Percentiles rank a stretch among this genome's conserved stretches.
phyloP scores from a whole-genome alignment of 2,797 vertebrate genomes.

The Simalia tracyae region DNA sequence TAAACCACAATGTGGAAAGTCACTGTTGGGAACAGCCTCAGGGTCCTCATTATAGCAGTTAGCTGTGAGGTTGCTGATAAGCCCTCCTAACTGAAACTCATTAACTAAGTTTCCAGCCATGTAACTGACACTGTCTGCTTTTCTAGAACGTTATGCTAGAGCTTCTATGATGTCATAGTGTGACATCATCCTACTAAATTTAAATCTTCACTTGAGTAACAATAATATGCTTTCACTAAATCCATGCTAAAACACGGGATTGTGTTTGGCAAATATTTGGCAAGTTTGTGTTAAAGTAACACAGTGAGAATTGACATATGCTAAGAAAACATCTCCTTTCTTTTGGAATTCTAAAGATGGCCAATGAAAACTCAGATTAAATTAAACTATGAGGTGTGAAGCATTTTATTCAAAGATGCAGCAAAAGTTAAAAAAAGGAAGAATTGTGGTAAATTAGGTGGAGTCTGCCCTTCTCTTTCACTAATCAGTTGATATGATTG shows the following conservation, averaged over 20 bases:
- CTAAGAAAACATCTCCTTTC: neutral
- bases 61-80: neutral
- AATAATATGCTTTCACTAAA: neutral
- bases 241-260: slow-evolving; percentile 8
- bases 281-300: neutral
- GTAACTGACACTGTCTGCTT: neutral
- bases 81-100: neutral
- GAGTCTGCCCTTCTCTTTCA: too few species aligned
- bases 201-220: neutral
- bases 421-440: neutral
- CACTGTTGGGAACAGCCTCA: slow-evolving; percentile 19
- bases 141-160: slow-evolving; percentile 31
- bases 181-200: slow-evolving; percentile 18
- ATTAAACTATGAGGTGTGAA: neutral
- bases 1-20: neutral
- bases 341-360: neutral
- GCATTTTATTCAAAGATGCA: neutral
- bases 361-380: neutral
- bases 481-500: too few species aligned
- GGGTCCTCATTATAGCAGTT: neutral
- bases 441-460: neutral
- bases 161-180: slow-evolving; percentile 3
- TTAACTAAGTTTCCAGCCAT: neutral
- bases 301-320: neutral
- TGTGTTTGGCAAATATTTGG: slow-evolving; percentile 32